A percentile compares a stretch with the other conserved stretches of the same genome.
Evolutionary conservation across 2,113 vertebrate genomes (phyloP).

Genomic region (Excalfactoria chinensis): DNA sequence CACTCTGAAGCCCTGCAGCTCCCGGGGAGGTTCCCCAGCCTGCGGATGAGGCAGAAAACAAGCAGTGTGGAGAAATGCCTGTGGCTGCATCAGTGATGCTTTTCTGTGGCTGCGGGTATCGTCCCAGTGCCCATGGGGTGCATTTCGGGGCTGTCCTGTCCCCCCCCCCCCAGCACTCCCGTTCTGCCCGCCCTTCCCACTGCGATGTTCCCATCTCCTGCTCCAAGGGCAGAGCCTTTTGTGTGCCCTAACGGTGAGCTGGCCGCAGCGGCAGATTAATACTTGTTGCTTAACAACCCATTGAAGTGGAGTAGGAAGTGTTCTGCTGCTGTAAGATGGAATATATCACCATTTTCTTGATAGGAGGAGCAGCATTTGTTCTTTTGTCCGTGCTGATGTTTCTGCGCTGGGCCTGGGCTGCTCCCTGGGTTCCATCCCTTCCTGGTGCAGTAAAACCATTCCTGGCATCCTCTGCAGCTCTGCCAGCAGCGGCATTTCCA

Average conservation of each 20-base stretch:
- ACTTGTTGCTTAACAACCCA: conserved; percentile 56
- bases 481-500: not conserved
- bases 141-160: not conserved
- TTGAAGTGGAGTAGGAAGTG: conserved; percentile 63
- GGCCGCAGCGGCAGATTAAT: not conserved
- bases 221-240: not conserved
- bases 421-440: rapidly evolving
- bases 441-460: not conserved
- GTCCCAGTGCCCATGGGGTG: not conserved
- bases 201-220: not conserved
- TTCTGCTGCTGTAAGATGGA: conserved; percentile 37
- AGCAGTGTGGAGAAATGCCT: not conserved
- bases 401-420: not conserved
- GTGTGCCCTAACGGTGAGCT: not conserved
- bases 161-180: not conserved
- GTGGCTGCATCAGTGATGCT: not conserved
- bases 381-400: not conserved
- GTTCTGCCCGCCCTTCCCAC: rapidly evolving
- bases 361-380: not conserved
- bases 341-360: conserved; percentile 48
- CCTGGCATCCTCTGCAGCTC: not conserved
- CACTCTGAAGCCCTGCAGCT: not conserved
- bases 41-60: rapidly evolving
- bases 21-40: not conserved
- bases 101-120: rapidly evolving